Evolutionary conservation across 92 coral and sea anemone species (phyloP).

Genomic region (Phenganax marumi): DNA sequence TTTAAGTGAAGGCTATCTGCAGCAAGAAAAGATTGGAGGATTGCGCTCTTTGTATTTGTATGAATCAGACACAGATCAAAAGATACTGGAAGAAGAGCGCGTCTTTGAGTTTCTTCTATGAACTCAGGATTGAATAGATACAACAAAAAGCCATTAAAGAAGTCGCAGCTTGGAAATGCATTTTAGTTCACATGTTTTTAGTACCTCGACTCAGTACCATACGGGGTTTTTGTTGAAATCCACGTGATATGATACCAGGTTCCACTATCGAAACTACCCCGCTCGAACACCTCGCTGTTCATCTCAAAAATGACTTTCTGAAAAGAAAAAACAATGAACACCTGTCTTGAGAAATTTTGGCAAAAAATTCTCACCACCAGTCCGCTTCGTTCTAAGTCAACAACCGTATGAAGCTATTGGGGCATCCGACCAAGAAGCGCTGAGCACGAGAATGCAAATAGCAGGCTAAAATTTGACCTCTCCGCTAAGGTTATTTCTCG

Average conservation of each 20-base stretch:
- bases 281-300: constrained; percentile 52
- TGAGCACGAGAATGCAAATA: background rate
- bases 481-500: background rate
- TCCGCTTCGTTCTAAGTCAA: too few species aligned
- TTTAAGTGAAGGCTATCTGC: too few species aligned
- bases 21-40: too few species aligned
- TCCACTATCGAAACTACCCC: constrained; percentile 42
- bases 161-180: background rate
- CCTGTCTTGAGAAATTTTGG: background rate
- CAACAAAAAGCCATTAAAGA: background rate
- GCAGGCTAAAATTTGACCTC: background rate
- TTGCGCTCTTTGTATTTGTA: too few species aligned
- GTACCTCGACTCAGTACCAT: background rate
- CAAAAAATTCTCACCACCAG: background rate
- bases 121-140: too few species aligned
- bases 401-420: too few species aligned
- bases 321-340: background rate
- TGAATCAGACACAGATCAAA: too few species aligned
- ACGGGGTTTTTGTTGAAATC: constrained; percentile 37
- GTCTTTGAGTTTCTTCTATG: too few species aligned
- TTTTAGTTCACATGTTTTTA: background rate
- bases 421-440: background rate
- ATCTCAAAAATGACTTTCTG: constrained; percentile 67
- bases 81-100: too few species aligned
- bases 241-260: constrained; percentile 79